Evolutionary conservation across 2,113 vertebrate genomes (phyloP).

Genomic region (Hemichromis elongatus): DNA sequence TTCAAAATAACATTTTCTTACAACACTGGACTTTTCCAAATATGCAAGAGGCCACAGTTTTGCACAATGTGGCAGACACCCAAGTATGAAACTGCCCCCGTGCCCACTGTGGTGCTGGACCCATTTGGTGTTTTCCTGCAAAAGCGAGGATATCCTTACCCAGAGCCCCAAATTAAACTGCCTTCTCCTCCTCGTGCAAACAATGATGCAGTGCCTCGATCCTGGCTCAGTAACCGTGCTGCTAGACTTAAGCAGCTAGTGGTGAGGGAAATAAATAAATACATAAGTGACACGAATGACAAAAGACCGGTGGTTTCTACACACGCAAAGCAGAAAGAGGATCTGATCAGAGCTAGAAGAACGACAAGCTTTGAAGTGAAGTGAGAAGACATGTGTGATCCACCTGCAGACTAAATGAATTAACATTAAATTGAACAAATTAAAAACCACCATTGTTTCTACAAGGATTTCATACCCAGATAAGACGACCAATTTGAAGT

Average conservation of each 20-base stretch:
- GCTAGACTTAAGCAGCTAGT: background rate
- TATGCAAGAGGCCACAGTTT: background rate
- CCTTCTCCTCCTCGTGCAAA: background rate
- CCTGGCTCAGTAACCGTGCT: background rate
- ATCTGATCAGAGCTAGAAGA: background rate
- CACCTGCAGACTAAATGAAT: background rate
- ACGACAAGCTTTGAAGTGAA: conserved; percentile 15
- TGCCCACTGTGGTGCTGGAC: background rate
- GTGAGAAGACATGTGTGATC: conserved; percentile 21
- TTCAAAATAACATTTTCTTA: background rate
- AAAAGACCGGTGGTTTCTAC: background rate
- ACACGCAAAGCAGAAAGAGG: background rate
- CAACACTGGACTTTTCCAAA: background rate
- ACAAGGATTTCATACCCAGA: background rate
- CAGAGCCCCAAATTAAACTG: conserved; percentile 3
- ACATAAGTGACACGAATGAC: background rate
- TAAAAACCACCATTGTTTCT: background rate
- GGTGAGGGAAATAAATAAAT: background rate
- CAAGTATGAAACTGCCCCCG: background rate
- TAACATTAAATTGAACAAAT: background rate
- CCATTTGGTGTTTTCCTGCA: background rate
- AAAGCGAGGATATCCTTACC: background rate
- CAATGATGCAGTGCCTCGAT: background rate
- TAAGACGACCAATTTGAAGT: background rate
- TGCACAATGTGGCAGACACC: background rate